phyloP scores from a whole-genome alignment of 2,113 vertebrate species.

The Platichthys stellatus region DNA sequence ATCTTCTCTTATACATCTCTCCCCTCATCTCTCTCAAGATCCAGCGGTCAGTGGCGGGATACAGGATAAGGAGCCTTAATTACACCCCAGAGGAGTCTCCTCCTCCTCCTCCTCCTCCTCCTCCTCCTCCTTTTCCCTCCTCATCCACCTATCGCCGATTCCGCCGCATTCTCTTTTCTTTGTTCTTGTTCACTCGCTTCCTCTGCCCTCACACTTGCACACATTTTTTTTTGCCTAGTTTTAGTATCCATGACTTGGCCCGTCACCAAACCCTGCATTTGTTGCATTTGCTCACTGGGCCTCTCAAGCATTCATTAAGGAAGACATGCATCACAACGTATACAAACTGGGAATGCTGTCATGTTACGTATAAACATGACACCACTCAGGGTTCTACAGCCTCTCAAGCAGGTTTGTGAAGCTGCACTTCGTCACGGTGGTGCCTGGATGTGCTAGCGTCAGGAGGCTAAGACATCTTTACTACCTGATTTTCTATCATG shows the following conservation, averaged over 20 bases:
- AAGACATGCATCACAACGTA: no score
- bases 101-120: slow-evolving; percentile 33
- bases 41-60: slow-evolving; percentile 46
- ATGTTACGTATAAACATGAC: no score
- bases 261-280: background rate
- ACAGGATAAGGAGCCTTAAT: slow-evolving; percentile 66
- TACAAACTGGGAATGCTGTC: no score
- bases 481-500: no score
- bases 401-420: no score
- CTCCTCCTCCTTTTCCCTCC: slow-evolving; percentile 16
- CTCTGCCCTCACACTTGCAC: background rate
- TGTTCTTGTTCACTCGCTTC: slow-evolving; percentile 32
- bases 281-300: background rate
- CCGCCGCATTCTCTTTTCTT: slow-evolving; percentile 33
- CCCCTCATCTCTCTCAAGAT: slow-evolving; percentile 37
- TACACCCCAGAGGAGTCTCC: slow-evolving; percentile 66
- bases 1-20: slow-evolving; percentile 27
- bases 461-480: no score
- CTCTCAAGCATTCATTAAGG: no score
- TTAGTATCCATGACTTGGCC: slow-evolving; percentile 10
- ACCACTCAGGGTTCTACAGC: no score
- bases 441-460: no score
- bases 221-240: background rate
- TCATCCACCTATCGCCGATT: slow-evolving; percentile 33
- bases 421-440: no score